phyloP scores from a whole-genome alignment of 64 coral and sea anemone species.

The Montipora sp. region DNA sequence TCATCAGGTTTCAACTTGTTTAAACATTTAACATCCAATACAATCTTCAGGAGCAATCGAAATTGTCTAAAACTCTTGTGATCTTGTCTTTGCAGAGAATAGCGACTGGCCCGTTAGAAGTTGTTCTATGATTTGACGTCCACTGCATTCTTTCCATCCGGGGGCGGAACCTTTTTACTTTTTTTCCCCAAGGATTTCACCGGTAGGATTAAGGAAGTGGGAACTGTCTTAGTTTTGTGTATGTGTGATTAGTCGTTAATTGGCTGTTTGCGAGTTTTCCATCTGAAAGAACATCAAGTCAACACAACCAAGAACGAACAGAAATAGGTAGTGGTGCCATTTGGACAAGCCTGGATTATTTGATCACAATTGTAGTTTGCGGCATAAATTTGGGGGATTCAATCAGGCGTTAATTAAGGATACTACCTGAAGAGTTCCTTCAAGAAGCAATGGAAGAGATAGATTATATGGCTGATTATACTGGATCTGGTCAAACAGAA shows the following conservation, averaged over 20 bases:
- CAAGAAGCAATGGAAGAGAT: constrained; percentile 6
- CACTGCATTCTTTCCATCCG: not conserved
- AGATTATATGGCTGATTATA: not conserved
- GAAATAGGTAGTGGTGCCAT: not conserved
- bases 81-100: not conserved
- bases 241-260: not conserved
- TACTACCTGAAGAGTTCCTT: not conserved
- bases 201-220: not conserved
- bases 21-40: not conserved
- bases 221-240: not conserved
- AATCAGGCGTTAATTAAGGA: not conserved
- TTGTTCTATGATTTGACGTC: not conserved
- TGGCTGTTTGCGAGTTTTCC: not conserved
- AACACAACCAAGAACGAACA: not conserved
- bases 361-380: not conserved
- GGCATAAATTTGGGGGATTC: not conserved
- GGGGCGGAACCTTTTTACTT: not conserved
- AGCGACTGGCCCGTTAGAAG: not conserved
- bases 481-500: not conserved
- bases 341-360: not conserved
- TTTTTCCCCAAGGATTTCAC: not conserved
- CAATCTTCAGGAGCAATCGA: too few relatives aligned
- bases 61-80: too few relatives aligned
- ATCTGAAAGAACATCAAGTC: not conserved
- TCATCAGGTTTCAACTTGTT: constrained; percentile 25